Evolutionary conservation across 2,888 invertebrate genomes (phyloP).

Genomic region (Leptinotarsa haldemani): DNA sequence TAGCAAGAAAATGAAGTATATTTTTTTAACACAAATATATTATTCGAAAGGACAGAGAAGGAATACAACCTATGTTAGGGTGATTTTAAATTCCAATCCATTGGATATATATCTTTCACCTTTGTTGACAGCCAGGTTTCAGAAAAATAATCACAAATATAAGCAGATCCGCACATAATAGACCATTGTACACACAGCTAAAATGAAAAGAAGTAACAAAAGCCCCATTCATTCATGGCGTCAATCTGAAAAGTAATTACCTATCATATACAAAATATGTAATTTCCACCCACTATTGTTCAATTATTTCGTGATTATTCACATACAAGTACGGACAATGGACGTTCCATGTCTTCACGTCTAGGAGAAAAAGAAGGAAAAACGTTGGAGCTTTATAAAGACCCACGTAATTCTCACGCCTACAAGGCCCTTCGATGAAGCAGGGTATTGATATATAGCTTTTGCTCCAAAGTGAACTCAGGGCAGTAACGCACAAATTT

Average conservation of each 20-base stretch:
- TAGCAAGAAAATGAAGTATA: too few relatives aligned
- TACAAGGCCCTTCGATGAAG: constrained; percentile 23
- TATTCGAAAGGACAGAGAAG: too few relatives aligned
- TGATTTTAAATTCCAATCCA: neutral
- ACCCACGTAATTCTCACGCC: constrained; percentile 33
- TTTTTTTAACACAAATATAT: too few relatives aligned
- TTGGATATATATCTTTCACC: neutral
- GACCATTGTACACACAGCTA: constrained; percentile 19
- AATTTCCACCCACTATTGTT: constrained; percentile 44
- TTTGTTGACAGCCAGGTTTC: neutral
- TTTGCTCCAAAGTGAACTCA: neutral
- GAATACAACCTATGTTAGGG: neutral
- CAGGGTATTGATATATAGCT: constrained; percentile 18
- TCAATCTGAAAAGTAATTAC: constrained; percentile 17
- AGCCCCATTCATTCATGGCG: constrained; percentile 16
- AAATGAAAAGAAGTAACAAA: constrained; percentile 21
- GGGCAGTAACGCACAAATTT: neutral
- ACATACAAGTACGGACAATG: constrained; percentile 40
- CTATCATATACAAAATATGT: constrained; percentile 23
- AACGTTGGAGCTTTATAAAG: constrained; percentile 12
- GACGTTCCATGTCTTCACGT: constrained; percentile 25
- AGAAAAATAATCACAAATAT: neutral
- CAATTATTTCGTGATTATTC: constrained; percentile 38
- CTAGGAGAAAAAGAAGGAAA: constrained; percentile 16
- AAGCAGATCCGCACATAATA: constrained; percentile 2